Percentiles rank a stretch among this genome's conserved stretches.
phyloP scores from a whole-genome alignment of 2,888 invertebrate genomes.

The Ariolimax columbianus region DNA sequence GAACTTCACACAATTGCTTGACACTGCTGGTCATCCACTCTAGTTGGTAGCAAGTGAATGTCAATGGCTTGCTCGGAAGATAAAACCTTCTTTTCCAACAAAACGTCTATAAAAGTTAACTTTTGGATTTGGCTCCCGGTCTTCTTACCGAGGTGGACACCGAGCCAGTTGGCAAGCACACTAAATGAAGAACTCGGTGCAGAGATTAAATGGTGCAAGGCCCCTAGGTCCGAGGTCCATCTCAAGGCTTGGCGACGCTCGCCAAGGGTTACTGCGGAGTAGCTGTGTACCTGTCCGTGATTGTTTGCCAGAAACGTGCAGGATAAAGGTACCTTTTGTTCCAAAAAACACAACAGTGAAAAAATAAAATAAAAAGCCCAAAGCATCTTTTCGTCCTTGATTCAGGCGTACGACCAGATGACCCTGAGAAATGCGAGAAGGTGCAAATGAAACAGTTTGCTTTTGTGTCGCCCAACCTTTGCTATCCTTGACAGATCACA shows the following conservation, averaged over 20 bases:
- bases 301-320: conserved; percentile 4
- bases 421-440: neutral
- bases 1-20: neutral
- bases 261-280: neutral
- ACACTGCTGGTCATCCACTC: neutral
- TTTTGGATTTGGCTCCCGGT: neutral
- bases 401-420: neutral
- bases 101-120: neutral
- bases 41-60: neutral
- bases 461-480: neutral
- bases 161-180: conserved; percentile 10
- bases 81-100: neutral
- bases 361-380: neutral
- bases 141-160: neutral
- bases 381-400: neutral
- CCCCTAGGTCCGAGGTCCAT: too few species aligned
- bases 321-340: conserved; percentile 11
- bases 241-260: neutral
- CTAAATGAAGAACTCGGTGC: neutral
- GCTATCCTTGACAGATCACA: conserved; percentile 5
- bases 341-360: neutral
- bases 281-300: neutral
- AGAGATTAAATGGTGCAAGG: conserved; percentile 18
- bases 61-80: neutral
- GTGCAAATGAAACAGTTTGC: conserved; percentile 15